Percentiles rank a stretch among this genome's conserved stretches.
Conservation (phyloP, 2,888 invertebrate genomes). For the Sympetrum striolatum region DNA sequence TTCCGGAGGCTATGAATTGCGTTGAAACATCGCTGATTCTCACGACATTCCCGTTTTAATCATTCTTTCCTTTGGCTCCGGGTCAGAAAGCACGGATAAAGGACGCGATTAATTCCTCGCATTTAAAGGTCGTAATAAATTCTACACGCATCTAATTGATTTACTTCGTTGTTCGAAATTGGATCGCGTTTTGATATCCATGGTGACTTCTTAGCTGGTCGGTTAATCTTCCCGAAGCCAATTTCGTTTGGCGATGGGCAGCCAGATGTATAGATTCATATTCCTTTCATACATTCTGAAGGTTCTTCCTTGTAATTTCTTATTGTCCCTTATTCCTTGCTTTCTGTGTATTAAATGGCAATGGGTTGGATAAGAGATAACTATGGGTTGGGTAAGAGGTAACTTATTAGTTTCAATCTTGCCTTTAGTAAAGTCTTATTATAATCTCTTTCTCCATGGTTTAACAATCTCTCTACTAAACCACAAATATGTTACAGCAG, state of each 20-base stretch:
- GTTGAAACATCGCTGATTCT: neutral
- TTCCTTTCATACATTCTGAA: neutral
- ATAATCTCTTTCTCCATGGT: too few species aligned
- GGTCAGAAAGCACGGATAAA: neutral
- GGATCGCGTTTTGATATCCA: neutral
- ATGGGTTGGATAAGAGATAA: too few species aligned
- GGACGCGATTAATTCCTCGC: neutral
- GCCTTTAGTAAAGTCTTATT: too few species aligned
- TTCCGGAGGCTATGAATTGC: neutral
- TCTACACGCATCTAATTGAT: neutral
- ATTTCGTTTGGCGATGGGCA: neutral
- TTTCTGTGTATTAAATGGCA: too few species aligned
- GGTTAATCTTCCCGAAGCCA: neutral
- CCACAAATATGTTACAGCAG: too few species aligned
- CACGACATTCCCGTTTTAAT: neutral
- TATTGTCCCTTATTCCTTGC: neutral
- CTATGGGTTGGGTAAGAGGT: too few species aligned
- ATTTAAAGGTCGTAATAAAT: neutral
- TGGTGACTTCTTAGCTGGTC: neutral
- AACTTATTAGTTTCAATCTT: too few species aligned
- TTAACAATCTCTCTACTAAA: too few species aligned
- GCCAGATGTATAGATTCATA: neutral
- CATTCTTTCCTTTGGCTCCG: neutral
- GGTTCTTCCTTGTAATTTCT: neutral
- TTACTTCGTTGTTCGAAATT: neutral